Base-by-base conservation (phyloP, 2,888 invertebrate species). In the Drosophila fulvimacula region DNA sequence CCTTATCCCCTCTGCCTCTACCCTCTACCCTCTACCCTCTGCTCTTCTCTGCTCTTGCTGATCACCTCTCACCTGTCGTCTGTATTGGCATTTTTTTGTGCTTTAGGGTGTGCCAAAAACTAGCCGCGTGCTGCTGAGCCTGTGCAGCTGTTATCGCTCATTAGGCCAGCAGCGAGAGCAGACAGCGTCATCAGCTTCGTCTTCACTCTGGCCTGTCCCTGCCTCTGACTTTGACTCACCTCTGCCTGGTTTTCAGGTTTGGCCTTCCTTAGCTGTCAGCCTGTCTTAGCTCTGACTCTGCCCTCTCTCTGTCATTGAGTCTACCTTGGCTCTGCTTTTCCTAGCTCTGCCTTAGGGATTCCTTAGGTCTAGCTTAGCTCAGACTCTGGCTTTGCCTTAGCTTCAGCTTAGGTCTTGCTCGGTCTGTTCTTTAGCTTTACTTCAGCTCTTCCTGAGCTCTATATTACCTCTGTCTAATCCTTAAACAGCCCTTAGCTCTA, bases 81-180 rank as follows among this genome's bases (percentile, higher is more conserved):
- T n/a, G 32, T 32, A 5, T 38, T 19, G 27, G 38, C n/a, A n/a
- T 11, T 41, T 19, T 39, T 24, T 10, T 48, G 17, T 1, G 7
- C 27, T 30, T 44, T 66, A 27, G 73, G 72, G 65, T 58, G 73
- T 76, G 80, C 64, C 73, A 36, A 53, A 57, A 3, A 11, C 11
- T 2, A 55, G 44, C n/a, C 52, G 19, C 66, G 44, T 46, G 69
- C 62, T 32, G 51, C 38, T 11, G 46, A 53, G 58, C 62, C 66
- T 56, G 52, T 68, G 63, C 69, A 79, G 68, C 72, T 81, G 81
- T 73, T 66, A 44, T 63, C 63, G 71, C 60, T 59, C 48, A 48
- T 69, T 49, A 19, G 19, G 39, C 30, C n/a, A 30, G 1, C 44
- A 17, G 2, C 44, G 13, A 17, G n/a, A 38, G n/a, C 15, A n/a